These are phyloP conservation scores for Beris morrisii DNA, from an alignment of 2,888 invertebrate species.

Conservation along the genomic window DNA sequence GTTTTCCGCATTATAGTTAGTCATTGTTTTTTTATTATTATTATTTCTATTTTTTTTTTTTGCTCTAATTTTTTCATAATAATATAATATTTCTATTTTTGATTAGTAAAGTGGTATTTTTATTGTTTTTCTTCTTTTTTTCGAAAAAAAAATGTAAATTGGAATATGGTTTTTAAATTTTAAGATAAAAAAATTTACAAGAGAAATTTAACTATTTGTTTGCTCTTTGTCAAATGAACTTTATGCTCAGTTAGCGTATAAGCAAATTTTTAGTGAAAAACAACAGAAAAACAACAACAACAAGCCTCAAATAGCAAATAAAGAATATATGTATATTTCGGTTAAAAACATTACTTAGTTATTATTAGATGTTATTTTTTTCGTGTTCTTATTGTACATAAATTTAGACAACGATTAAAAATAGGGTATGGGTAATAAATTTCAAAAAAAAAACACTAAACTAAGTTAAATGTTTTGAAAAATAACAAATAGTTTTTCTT, in stretches of 20 bases:
- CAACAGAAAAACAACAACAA: too few relatives aligned
- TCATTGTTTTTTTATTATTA: slow-evolving; percentile 30
- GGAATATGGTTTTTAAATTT: slow-evolving; percentile 27
- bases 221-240: slow-evolving; percentile 31
- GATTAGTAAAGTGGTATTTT: slow-evolving; percentile 8
- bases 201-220: slow-evolving; percentile 19
- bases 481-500: too few relatives aligned
- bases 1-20: slow-evolving; percentile 3
- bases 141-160: slow-evolving; percentile 18
- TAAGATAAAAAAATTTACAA: slow-evolving; percentile 18
- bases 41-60: slow-evolving; percentile 15
- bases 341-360: too few relatives aligned
- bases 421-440: too few relatives aligned
- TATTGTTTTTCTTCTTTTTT: slow-evolving; percentile 6
- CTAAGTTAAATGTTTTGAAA: too few relatives aligned
- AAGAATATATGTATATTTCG: too few relatives aligned
- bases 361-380: too few relatives aligned
- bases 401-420: too few relatives aligned
- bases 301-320: too few relatives aligned
- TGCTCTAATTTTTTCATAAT: slow-evolving; percentile 25
- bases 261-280: too few relatives aligned
- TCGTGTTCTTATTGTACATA: too few relatives aligned
- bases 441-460: too few relatives aligned
- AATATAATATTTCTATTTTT: slow-evolving; percentile 3
- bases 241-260: slow-evolving; percentile 27